Evolutionary conservation across 1,140 invertebrate genomes (phyloP), one percentile per base, ranked within the genome.

Genomic region (Radopholus similis): DNA sequence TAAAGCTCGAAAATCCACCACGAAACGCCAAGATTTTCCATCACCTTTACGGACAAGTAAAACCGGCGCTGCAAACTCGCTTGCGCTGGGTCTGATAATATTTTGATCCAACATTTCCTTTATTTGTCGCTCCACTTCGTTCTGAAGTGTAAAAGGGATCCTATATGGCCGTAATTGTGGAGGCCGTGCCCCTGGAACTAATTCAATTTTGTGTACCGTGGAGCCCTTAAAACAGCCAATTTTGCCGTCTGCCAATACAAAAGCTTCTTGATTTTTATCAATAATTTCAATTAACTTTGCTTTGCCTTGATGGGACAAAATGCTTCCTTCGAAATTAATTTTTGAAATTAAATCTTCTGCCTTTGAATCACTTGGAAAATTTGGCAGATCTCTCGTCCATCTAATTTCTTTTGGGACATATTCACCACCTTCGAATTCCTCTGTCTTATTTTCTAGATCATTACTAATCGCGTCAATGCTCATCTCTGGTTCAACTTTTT

Each of bases 1-100:
- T 6, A 66, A 4, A 1, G 64, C 64, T 15, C 64, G 65, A 21
- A 28, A 66, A 47, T 66, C 64, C 4, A 66, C 56, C 2, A 32
- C 64, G 11, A 63, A 64, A 15, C 57, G 57, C 6, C 6, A 59
- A 6, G 35, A 55, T 59, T 21, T 42, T 15, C 40, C 57, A 56
- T 59, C 57, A 9, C 8, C 21, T 28, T 59, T 59, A 8, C 9
- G 8, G 35, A 59, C 57, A 15, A 59, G 9, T 0, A 64, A 54
- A 0, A 64, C 64, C 4, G 62, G 62, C 1, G 26, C 15, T 1
- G 26, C 56, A 37, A 64, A 64, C 2, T 53, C 53, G 0, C 15
- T 18, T 4, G n/a, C 28, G 0, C 56, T 64, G 28, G 15, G 49
- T 28, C 37, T 23, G 9, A 64, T 64, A 4, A 64, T 64, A 4